phyloP scores from a whole-genome alignment of 1,140 invertebrate species.

The Copidosoma floridanum region DNA sequence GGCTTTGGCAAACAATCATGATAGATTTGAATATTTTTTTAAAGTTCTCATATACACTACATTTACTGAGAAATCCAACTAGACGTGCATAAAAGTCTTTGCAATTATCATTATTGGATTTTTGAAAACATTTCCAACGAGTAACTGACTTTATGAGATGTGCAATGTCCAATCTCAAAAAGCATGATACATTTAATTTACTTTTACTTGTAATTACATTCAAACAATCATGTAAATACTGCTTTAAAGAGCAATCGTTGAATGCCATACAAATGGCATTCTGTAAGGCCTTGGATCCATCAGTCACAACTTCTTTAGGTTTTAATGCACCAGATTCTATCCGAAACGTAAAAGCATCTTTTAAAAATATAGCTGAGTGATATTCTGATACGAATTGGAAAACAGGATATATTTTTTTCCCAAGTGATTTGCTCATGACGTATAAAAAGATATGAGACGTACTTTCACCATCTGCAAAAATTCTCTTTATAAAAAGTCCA shows the following conservation, averaged over 20 bases:
- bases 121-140: neutral
- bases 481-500: conserved; percentile 7
- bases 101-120: neutral
- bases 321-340: neutral
- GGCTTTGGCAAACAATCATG: neutral
- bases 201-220: neutral
- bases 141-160: conserved; percentile 1
- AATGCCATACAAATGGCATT: neutral
- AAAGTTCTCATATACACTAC: neutral
- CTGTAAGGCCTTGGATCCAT: neutral
- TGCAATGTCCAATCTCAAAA: neutral
- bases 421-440: neutral
- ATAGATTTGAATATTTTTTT: neutral
- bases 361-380: neutral
- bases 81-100: neutral
- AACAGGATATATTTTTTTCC: conserved; percentile 1
- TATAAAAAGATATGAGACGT: conserved; percentile 6
- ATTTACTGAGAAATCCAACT: neutral
- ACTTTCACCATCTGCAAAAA: neutral
- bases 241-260: neutral
- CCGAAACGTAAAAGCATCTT: neutral
- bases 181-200: neutral
- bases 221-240: neutral
- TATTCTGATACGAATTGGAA: conserved; percentile 10
- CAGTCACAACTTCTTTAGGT: neutral